Conservation (phyloP, 2,113 vertebrate genomes). For the Aldabrachelys gigantea region DNA sequence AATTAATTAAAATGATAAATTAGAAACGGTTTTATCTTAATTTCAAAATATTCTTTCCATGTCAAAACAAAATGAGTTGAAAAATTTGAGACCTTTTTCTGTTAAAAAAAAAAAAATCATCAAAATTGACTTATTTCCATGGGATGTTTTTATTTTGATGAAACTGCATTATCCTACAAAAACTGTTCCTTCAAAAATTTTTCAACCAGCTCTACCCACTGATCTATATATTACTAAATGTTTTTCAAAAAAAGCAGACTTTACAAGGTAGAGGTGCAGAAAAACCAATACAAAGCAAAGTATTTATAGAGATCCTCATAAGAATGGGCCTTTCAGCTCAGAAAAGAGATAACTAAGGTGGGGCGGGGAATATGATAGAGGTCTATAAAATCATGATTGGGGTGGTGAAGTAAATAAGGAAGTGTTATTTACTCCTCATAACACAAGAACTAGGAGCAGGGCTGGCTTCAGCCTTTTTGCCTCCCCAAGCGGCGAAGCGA, state of each 20-base stretch:
- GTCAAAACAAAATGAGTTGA: neutral
- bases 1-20: neutral
- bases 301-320: neutral
- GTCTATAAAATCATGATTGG: neutral
- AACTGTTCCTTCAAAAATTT: neutral
- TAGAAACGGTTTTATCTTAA: neutral
- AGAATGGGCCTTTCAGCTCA: too few relatives aligned
- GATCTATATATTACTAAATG: neutral
- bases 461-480: too few relatives aligned
- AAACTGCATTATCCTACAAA: neutral
- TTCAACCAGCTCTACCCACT: neutral
- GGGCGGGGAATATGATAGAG: neutral
- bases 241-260: neutral
- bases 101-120: neutral
- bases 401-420: too few relatives aligned
- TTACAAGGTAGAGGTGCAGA: neutral
- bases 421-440: too few relatives aligned
- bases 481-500: too few relatives aligned
- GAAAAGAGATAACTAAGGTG: neutral
- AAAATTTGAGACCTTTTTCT: neutral
- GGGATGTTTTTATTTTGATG: neutral
- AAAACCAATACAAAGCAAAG: neutral
- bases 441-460: too few relatives aligned
- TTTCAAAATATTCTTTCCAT: neutral
- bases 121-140: neutral